Evolutionary conservation across 2,797 vertebrate genomes (phyloP), one percentile per base, ranked within the genome.

Genomic region (Schizopygopsis malacanthus): DNA sequence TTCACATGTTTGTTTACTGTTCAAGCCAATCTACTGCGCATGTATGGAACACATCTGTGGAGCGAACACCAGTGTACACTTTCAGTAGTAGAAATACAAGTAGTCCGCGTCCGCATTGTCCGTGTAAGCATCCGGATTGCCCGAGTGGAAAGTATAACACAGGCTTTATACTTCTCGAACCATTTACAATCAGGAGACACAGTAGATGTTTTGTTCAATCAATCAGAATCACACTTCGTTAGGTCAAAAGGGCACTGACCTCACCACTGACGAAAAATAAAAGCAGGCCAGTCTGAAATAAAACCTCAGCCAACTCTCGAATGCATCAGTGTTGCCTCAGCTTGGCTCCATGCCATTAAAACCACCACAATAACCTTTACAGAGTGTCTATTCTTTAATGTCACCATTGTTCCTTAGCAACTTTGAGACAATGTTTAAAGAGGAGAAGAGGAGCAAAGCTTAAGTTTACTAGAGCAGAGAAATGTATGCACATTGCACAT

Each of bases 391-490:
- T 82, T 88, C 80, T 67, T 85, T 89, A 89, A 76, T 73, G 86
- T 78, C 84, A 86, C 86, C 45, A 85, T 86, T 86, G 86, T 90
- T 90, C 81, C 84, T 88, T 79, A 87, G 89, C 87, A 85, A 83
- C 87, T 87, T 94, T 92, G 89, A 93, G 92, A 87, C 69, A 11
- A 78, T 13, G 73, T 70, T 79, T 79, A 80, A 41, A 89, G 90
- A 84, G 90, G 92, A 93, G 91, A 91, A 92, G 93, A 92, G 82
- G 86, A 88, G 91, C 11, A 13, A 4, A 72, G 9, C 12, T n/a
- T 9, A 47, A 25, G n/a, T n/a, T 72, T 43, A 72, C 69, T 45
- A 45, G 18, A 63, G 70, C 39, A 63, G 70, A 37, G 41, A 73
- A 61, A 39, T 50, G 2, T 61, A 63, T 63, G 33, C 45, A 59